These are phyloP conservation scores for Onychostoma macrolepis DNA, from an alignment of 2,113 vertebrate species.

Conservation along the genomic window DNA sequence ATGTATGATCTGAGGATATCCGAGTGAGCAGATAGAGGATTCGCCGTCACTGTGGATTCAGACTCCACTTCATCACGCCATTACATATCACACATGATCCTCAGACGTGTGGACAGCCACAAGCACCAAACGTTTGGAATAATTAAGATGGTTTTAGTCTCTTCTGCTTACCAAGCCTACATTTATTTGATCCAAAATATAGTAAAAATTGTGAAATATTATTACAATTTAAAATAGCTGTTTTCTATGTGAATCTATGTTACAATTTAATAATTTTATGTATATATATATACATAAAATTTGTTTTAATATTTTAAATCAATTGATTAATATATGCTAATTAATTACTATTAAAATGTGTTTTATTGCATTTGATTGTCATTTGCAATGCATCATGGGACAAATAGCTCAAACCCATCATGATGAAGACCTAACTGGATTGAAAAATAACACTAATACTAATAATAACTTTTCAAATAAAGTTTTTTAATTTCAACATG, in stretches of 20 bases:
- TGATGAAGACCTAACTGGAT: no score
- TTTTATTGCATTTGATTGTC: no score
- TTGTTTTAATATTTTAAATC: no score
- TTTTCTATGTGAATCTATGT: neutral
- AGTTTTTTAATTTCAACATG: no score
- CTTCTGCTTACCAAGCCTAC: neutral
- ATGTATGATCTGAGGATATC: constrained; percentile 4
- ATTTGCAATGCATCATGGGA: no score
- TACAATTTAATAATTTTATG: no score
- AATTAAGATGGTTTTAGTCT: neutral
- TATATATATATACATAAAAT: no score
- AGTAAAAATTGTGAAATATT: neutral
- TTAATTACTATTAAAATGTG: no score
- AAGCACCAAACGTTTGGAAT: neutral
- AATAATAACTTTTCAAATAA: no score
- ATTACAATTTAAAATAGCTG: neutral
- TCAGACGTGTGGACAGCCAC: neutral
- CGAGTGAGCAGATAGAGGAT: neutral
- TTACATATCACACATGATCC: neutral
- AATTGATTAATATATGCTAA: no score
- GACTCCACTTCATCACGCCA: neutral
- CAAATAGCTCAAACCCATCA: no score
- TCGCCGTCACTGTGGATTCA: constrained; percentile 9
- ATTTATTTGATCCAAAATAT: neutral
- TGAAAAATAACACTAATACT: no score